Evolutionary conservation across 1,140 invertebrate species (phyloP), one percentile per base, ranked within the genome.

Genomic region (Cyrtorhinus lividipennis): DNA sequence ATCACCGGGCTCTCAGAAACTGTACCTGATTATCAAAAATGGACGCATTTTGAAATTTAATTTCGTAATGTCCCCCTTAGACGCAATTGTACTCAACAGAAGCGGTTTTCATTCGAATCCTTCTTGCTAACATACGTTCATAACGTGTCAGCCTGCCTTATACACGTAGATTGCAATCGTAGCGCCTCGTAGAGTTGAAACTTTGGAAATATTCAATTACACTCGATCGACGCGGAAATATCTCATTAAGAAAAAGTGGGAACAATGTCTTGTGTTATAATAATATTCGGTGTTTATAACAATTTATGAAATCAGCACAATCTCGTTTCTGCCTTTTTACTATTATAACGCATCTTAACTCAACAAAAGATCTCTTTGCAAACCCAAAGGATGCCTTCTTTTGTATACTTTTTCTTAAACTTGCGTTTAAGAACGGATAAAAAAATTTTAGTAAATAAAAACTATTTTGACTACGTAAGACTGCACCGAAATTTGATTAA

Each of bases 381-480:
- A 53, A 53, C 48, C 48, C 8, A 53, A 53, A 12, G 20, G 48
- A 53, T 53, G 48, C 48, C 48, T 53, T 53, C 15, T 53, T 53
- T 53, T 53, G 20, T 22, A 22, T 53, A 53, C 20, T 12, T 13
- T 53, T 20, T 10, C 10, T 20, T 53, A 53, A 53, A 3, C 18
- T 20, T 22, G 3, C 5, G 12, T 53, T 53, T 53, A 10, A 53
- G 20, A 38, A 38, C 5, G 15, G 30, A 38, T 38, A 38, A 38
- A 15, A 38, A 38, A 38, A 38, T 8, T 38, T 5, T 8, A 5
- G 30, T 8, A 38, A 38, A 38, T 38, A 8, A 38, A 5, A 38
- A 8, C 5, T 38, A 38, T 38, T 38, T 38, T 5, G 15, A 5
- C 5, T 8, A 38, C 5, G 15, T 38, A 38, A 38, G 30, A 38